Base-by-base conservation (phyloP, 2,888 invertebrate genomes). In the Aphodius granarius region DNA sequence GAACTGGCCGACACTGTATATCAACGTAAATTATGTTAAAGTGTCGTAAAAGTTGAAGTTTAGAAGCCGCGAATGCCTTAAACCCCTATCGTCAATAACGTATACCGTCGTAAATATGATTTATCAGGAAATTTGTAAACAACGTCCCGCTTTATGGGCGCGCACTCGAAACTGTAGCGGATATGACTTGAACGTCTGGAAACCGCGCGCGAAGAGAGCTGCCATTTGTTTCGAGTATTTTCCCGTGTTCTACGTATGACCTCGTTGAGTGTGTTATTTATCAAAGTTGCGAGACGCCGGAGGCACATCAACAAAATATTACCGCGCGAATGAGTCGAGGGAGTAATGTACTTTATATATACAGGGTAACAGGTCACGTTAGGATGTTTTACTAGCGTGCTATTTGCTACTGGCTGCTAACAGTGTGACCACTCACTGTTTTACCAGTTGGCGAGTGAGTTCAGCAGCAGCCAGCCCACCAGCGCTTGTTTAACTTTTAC, bases 121-220 rank as follows among this genome's bases (percentile, higher is more conserved):
- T 68, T 68, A 68, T 68, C 68, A 68, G 68, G 19, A 68, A 68
- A 68, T 68, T 68, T 68, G 68, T 68, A 68, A 68, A 68, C 68
- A 68, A 68, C 68, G 68, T 68, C 68, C n/a, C 68, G 68, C 22
- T 68, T 68, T 68, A 68, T 68, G 68, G 19, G 19, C 65, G 21
- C 68, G 68, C 21, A 20, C n/a, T 68, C 68, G 21, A n/a, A 22
- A 21, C 21, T 21, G n/a, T 21, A n/a, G n/a, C 20, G 68, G 68
- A 68, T 22, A 22, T 22, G 68, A 68, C 22, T 22, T 20, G 68
- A 21, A 68, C 68, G 20, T 68, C 13, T n/a, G 68, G 22, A 68
- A 20, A 22, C 20, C 68, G 43, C 43, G 43, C 43, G 43, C 43
- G 43, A 43, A 43, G 43, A 43, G 43, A 43, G 43, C 43, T 3